Base-by-base conservation (phyloP, 1,140 invertebrate genomes). In the Campodea augens region DNA sequence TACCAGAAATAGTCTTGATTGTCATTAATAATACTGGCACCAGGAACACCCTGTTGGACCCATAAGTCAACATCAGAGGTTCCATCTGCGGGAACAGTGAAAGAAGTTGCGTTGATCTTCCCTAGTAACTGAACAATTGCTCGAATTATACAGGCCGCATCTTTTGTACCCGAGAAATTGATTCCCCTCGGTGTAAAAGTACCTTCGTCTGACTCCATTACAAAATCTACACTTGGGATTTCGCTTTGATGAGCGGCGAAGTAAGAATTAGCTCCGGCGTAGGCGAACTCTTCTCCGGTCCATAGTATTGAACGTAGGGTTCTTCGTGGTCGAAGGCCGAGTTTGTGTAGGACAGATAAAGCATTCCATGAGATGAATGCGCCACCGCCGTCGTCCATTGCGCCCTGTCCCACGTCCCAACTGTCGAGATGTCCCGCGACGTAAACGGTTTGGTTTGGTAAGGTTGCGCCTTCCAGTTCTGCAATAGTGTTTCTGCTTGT, bases 1-100 rank as follows among this genome's bases (percentile, higher is more conserved):
- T 72, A 89, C 71, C 77, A 81, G 55, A 86, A 87, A 55, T 89
- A 89, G 48, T 67, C 67, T 25, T 74, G 70, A 57, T 81, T 77
- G 25, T 69, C 64, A 51, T 75, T 85, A 38, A 71, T 60, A 1
- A 86, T 63, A 47, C 70, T 70, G 1, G 70, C 74, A 20, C 73
- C 73, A 5, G 83, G 82, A 5, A 85, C 68, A 13, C 77, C 75
- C 13, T 63, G 57, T 10, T 65, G 43, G 5, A 70, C 62, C 63
- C 78, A 78, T 0, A 66, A 56, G 10, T 48, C 53, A 40, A 84
- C 80, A 58, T 87, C 79, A 4, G 78, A 74, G 1, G 73, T 74
- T 4, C 67, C 69, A 37, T 22, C 18, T 5, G 25, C 12, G 10
- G 57, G 48, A 4, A 59, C 55, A 23, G 46, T 39, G 2, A 74